Base-by-base conservation (phyloP, 1,140 invertebrate species). In the Papilio xuthus region DNA sequence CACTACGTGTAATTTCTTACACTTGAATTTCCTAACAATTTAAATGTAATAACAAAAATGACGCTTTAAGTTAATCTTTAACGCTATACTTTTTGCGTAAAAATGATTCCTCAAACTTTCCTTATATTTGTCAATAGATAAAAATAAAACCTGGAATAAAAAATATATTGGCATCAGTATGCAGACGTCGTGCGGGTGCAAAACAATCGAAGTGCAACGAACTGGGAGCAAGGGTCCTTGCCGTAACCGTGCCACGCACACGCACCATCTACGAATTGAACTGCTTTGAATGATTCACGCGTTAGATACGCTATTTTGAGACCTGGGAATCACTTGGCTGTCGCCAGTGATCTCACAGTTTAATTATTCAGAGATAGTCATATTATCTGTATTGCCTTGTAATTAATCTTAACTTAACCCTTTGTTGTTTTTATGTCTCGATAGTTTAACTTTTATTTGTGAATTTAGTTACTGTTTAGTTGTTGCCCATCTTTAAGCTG, bases 121-220 rank as follows among this genome's bases (percentile, higher is more conserved):
- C 23, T 26, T 60, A 60, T 60, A 60, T 23, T 23, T 60, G 56
- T 9, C 20, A 26, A 79, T 79, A 79, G 71, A 81, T 81, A 18
- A 13, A 37, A 41, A 73, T 41, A n/a, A 44, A 42, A 72, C 37
- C 37, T 44, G 10, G 28, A 23, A n/a, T 47, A 81, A 81, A 84
- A 83, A 83, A 83, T 80, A 79, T 63, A 28, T 44, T 79, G n/a
- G 60, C 78, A 89, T 92, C 88, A 86, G 80, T 89, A 91, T 92
- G 89, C 91, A 89, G 90, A 88, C 89, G 82, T 37, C 83, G 87
- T 88, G 80, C 80, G 80, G 80, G 78, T 86, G 90, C 88, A 88
- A 90, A 92, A 90, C 87, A 89, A 85, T 85, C 82, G 86, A 81
- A 41, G 85, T 84, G 88, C 91, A 91, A 86, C 88, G 90, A 93